Conservation (phyloP, 2,888 invertebrate species). For the Pseudococcus jackbeardsleyi region DNA sequence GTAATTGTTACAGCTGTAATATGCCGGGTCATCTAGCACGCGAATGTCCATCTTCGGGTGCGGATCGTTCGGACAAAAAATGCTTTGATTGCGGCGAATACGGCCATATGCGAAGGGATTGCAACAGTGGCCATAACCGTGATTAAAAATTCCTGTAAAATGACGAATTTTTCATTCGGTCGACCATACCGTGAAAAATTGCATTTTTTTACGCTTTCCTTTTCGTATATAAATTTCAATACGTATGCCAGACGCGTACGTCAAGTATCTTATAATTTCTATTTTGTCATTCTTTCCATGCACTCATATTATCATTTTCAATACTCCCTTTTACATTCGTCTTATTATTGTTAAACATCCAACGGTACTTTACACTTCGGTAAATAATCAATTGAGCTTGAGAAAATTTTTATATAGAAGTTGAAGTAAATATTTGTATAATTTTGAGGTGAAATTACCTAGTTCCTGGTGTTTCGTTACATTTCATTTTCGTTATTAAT, state of each 20-base stretch:
- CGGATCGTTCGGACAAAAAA: slow-evolving; percentile 68
- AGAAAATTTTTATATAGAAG: not conserved
- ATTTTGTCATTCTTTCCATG: slow-evolving; percentile 15
- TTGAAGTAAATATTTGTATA: not conserved
- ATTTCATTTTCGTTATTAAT: slow-evolving; percentile 31
- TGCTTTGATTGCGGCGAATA: slow-evolving; percentile 94
- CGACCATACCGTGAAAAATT: slow-evolving; percentile 14
- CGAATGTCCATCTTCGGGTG: slow-evolving; percentile 75
- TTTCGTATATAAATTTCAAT: not conserved
- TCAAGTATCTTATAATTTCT: slow-evolving; percentile 12
- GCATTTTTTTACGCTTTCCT: slow-evolving; percentile 13
- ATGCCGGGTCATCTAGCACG: slow-evolving; percentile 81
- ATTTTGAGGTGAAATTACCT: slow-evolving; percentile 31
- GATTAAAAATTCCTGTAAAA: slow-evolving; percentile 3
- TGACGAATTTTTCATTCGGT: not conserved
- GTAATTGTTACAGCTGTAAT: slow-evolving; percentile 77
- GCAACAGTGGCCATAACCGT: slow-evolving; percentile 69
- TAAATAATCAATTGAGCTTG: slow-evolving; percentile 14
- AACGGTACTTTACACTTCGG: not conserved
- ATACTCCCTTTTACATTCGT: slow-evolving; percentile 8
- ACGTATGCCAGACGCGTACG: not conserved
- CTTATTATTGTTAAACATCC: not conserved
- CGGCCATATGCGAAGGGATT: slow-evolving; percentile 80
- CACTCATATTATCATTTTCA: not conserved
- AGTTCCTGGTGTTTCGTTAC: slow-evolving; percentile 41